A percentile compares a stretch with the other conserved stretches of the same genome.
These are phyloP conservation scores for Leucoma salicis DNA, from an alignment of 2,888 invertebrate species.

Conservation along the genomic window DNA sequence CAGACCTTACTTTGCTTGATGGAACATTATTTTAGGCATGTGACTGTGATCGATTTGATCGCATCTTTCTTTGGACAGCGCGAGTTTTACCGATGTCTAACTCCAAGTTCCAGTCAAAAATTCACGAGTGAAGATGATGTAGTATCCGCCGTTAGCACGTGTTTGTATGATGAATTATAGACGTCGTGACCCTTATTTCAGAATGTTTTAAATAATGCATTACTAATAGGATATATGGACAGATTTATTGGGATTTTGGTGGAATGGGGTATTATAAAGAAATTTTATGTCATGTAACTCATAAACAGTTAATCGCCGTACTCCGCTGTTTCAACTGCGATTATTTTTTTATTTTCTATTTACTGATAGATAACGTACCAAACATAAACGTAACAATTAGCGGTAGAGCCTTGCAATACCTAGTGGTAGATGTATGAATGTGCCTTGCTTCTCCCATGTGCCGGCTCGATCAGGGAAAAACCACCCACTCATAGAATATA, in stretches of 20 bases:
- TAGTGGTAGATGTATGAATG: too few species aligned
- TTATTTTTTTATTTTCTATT: too few species aligned
- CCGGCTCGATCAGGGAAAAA: too few species aligned
- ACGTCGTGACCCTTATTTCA: constrained; percentile 53
- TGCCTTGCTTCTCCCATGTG: too few species aligned
- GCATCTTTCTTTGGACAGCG: constrained; percentile 67
- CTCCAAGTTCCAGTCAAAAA: constrained; percentile 25
- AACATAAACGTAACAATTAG: too few species aligned
- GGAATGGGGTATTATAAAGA: too few species aligned
- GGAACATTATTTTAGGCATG: constrained; percentile 71
- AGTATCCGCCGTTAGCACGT: constrained; percentile 59
- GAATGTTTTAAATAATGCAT: constrained; percentile 29
- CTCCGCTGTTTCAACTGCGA: too few species aligned
- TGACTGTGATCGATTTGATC: constrained; percentile 79
- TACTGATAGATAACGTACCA: too few species aligned
- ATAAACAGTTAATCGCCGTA: too few species aligned
- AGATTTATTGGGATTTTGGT: constrained; percentile 8
- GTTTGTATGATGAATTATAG: constrained; percentile 62
- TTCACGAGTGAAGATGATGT: constrained; percentile 57
- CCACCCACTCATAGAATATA: too few species aligned
- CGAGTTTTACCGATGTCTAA: constrained; percentile 53
- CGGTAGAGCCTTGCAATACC: too few species aligned
- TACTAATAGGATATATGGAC: constrained; percentile 29
- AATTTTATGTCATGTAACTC: too few species aligned
- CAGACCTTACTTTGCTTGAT: constrained; percentile 52